Evolutionary conservation across 2,888 invertebrate species (phyloP), one percentile per base, ranked within the genome.

Genomic region (Dyspetes luteomarginatus): DNA sequence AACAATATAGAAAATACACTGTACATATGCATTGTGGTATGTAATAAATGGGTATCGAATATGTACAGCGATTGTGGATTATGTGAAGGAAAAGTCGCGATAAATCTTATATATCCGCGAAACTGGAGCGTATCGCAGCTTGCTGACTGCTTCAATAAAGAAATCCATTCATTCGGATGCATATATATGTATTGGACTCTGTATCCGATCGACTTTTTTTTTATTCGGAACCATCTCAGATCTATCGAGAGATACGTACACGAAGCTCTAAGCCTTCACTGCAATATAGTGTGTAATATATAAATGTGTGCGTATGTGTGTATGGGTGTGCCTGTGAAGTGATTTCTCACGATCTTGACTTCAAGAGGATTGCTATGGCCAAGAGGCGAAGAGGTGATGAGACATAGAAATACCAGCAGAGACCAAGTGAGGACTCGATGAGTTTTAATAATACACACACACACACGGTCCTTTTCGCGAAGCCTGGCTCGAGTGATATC

Each of bases 131-230:
- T 72, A 60, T 50, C 24, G 50, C 50, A 60, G 36, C 50, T 15
- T 15, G 60, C 60, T 48, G 71, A 60, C 71, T 28, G 22, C 50
- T 71, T 60, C 60, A 62, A 72, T 72, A 72, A 62, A 60, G 60
- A 72, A 50, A 48, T 36, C 71, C 60, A 72, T 72, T 72, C 50
- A 52, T 36, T 48, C 9, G 60, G 50, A 60, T n/a, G n/a, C n/a
- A n/a, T n/a, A n/a, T n/a, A n/a, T 71, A 56, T 45, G 43, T 45
- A 48, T n/a, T n/a, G 19, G 12, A 12, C n/a, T n/a, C 41, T 60
- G 45, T 58, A 45, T 64, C 60, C 22, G 36, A 48, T 60, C 48
- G 50, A 12, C 12, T 71, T 62, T 41, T 50, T 52, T 12, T 45
- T 58, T 36, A 28, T 9, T 45, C 22, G 69, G 5, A 19, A 60